Base-by-base conservation (phyloP, 1,140 invertebrate genomes). In the Listronotus oregonensis region DNA sequence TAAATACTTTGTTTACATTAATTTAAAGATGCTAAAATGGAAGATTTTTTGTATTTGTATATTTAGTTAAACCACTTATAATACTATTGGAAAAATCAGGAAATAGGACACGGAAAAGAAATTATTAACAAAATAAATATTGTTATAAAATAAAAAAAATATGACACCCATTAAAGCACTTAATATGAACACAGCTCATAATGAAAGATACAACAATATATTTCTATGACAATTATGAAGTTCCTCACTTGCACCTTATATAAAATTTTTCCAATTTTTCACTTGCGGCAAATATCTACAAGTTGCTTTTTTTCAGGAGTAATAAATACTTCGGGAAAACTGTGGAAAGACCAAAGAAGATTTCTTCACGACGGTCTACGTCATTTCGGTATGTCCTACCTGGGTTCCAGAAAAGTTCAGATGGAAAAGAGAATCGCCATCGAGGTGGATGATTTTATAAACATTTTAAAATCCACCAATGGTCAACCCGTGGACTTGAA, bases 281-380 rank as follows among this genome's bases (percentile, higher is more conserved):
- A n/a, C n/a, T n/a, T n/a, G n/a, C n/a, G n/a, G n/a, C n/a, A n/a
- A n/a, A n/a, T n/a, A n/a, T n/a, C n/a, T n/a, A n/a, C n/a, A 46
- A n/a, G 1, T 42, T 18, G 39, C 47, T 39, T 60, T 32, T 47
- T 63, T 84, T 21, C 82, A 96, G 95, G 95, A 72, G 89, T 97
- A 64, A 88, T 97, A 70, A 96, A 96, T 78, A 90, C 91, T 59
- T 91, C 93, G 67, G 96, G 95, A 51, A 86, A 89, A 60, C 81
- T 96, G 71, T 98, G 95, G 95, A 93, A 94, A 77, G 91, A 93
- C 68, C 93, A 97, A 77, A 83, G 96, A 55, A 86, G 89, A 64
- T 98, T 97, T 81, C 83, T 97, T 11, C 92, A 97, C 71, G 89
- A 93, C 65, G 89, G 93, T 59, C 82, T 98, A 2, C 83, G 94